Base-by-base conservation (phyloP, 35 echinoderm and acorn worm genomes). In the Eucidaris tribuloides region DNA sequence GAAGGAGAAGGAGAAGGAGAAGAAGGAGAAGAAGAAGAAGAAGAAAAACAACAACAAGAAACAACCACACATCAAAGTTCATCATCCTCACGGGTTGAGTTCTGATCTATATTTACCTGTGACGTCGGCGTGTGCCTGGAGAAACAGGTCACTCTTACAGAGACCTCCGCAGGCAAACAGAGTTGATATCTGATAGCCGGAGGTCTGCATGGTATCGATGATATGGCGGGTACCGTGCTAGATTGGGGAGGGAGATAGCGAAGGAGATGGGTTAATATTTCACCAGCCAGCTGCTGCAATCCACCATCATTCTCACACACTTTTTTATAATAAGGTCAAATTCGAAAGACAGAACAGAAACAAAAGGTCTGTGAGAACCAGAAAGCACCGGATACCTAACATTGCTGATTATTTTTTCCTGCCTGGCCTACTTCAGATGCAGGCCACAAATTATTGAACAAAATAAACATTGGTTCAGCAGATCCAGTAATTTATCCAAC, bases 81-180 rank as follows among this genome's bases (percentile, higher is more conserved):
- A 11, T 54, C 49, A 11, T 54, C 49, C n/a, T 54, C 49, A 11
- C n/a, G 9, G 9, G 9, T n/a, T 54, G 9, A 9, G 9, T 54
- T 13, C 9, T 13, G 9, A 54, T 54, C 9, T 54, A 11, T 13
- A 54, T 9, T 82, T 65, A 97, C 94, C 94, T 86, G 85, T 90
- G 27, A 93, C 76, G 80, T 97, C 90, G 57, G 94, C 86, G 76
- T 97, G 94, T 1, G 84, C 68, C 33, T 93, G 90, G n/a, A 97
- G n/a, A 43, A 92, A 97, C 5, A 97, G 63, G 18, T 76, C 52
- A 72, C 92, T 97, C 71, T 97, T 97, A 55, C 90, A 89, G 42
- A 97, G 87, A 57, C 94, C 94, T 14, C 94, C 94, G 43, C 94
- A 97, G 24, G 90, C 85, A 97, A 92, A 93, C 20, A 97, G 40